Evolutionary conservation across 2,113 vertebrate species (phyloP).

Genomic region (Phoxinus phoxinus): DNA sequence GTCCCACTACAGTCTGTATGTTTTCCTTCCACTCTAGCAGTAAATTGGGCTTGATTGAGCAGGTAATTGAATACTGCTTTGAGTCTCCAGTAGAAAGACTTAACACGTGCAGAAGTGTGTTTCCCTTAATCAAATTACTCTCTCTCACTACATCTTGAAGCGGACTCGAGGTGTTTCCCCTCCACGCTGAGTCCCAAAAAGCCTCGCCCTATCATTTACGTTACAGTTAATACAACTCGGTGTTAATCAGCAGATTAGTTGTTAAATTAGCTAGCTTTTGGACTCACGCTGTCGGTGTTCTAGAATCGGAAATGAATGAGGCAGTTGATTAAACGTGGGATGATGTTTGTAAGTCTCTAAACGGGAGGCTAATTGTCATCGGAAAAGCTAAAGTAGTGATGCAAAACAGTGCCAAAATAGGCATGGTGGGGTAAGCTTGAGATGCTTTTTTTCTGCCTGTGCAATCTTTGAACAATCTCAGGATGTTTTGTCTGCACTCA

Average conservation of each 20-base stretch:
- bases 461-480: not conserved
- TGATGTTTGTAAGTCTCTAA: slow-evolving; percentile 19
- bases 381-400: slow-evolving; percentile 11
- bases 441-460: not conserved
- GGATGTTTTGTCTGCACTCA: not conserved
- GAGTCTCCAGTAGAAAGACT: slow-evolving; percentile 38
- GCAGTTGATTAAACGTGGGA: slow-evolving; percentile 30
- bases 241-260: slow-evolving; percentile 17
- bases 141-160: slow-evolving; percentile 2
- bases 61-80: slow-evolving; percentile 58
- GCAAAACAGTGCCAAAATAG: not conserved
- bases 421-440: not conserved
- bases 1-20: slow-evolving; percentile 17
- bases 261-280: slow-evolving; percentile 12
- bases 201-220: not conserved
- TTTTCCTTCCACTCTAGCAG: slow-evolving; percentile 39
- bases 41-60: slow-evolving; percentile 58
- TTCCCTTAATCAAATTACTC: slow-evolving; percentile 33
- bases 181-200: not conserved
- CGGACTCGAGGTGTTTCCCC: not conserved
- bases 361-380: slow-evolving; percentile 15
- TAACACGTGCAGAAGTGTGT: slow-evolving; percentile 34
- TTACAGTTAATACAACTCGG: slow-evolving; percentile 1
- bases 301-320: slow-evolving; percentile 10
- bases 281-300: not conserved